Evolutionary conservation across 35 echinoderm and acorn worm species (phyloP).

Genomic region (Acanthaster planci): DNA sequence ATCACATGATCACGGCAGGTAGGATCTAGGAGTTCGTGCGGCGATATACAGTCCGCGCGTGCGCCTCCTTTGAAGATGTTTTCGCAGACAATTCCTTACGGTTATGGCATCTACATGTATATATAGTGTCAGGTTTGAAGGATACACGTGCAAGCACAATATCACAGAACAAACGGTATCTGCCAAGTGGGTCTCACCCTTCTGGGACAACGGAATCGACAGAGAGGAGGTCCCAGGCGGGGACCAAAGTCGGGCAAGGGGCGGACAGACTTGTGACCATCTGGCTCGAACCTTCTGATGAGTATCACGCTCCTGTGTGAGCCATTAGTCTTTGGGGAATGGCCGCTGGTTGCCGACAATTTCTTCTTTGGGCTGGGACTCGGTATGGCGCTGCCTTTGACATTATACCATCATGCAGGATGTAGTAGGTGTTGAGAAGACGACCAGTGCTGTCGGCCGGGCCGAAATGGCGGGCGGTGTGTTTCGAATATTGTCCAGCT

Average conservation of each 20-base stretch:
- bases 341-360: not conserved
- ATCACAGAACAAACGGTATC: no score
- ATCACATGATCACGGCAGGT: no score
- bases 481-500: slow-evolving; percentile 28
- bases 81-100: no score
- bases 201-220: no score
- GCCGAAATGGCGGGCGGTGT: not conserved
- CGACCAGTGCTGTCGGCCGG: slow-evolving; percentile 1
- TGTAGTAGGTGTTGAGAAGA: not conserved
- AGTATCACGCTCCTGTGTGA: not conserved
- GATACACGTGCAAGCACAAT: no score
- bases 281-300: not conserved
- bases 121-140: no score
- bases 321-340: not conserved
- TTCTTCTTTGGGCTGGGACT: not conserved
- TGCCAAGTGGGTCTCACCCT: no score
- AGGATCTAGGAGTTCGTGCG: no score
- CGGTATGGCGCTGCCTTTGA: slow-evolving; percentile 4
- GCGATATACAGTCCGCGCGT: no score
- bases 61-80: no score
- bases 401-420: slow-evolving; percentile 3
- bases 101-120: no score
- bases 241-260: not conserved
- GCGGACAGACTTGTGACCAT: not conserved
- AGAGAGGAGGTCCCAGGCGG: not conserved